phyloP scores from a whole-genome alignment of 2,113 vertebrate genomes.

The Aegotheles bennettii region DNA sequence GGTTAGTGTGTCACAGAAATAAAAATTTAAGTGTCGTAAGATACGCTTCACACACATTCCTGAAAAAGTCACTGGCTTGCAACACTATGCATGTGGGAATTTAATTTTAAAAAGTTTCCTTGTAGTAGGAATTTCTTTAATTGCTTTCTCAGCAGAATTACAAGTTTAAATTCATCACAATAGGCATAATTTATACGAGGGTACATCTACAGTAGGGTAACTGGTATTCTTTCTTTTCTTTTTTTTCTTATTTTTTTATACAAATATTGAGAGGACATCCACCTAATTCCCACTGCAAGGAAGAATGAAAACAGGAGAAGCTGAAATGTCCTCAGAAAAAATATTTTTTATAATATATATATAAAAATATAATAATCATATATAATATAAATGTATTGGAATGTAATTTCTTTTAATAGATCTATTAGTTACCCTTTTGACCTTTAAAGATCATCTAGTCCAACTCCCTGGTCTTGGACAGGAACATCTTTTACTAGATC shows the following conservation, averaged over 20 bases:
- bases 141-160: neutral
- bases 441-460: neutral
- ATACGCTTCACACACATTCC: neutral
- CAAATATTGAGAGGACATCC: neutral
- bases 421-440: neutral
- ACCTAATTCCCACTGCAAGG: neutral
- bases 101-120: neutral
- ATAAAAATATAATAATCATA: neutral
- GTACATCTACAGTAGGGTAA: neutral
- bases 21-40: neutral
- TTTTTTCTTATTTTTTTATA: neutral
- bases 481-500: neutral
- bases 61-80: neutral
- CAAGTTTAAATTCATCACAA: neutral
- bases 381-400: neutral
- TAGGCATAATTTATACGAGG: neutral
- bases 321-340: neutral
- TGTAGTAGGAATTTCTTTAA: neutral
- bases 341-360: neutral
- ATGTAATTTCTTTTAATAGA: neutral
- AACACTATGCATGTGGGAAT: neutral
- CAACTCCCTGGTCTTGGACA: neutral
- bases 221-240: neutral
- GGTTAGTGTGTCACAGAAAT: neutral
- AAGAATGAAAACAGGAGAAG: neutral